These are phyloP conservation scores for Silvanus unidentatus DNA, from an alignment of 2,888 invertebrate species.

Conservation along the genomic window DNA sequence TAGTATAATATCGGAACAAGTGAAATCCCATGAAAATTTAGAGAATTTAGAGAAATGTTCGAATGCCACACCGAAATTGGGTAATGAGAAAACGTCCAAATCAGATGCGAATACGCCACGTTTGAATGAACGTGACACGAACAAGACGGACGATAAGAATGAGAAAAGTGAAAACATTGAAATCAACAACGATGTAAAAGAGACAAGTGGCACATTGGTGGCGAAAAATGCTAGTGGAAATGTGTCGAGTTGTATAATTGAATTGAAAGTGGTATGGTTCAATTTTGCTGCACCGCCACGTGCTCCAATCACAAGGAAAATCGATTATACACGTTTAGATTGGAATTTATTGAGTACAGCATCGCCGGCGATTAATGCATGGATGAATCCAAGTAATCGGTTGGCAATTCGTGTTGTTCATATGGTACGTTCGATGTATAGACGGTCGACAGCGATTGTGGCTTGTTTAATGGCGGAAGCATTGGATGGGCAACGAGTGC, in stretches of 20 bases:
- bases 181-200: conserved; percentile 21
- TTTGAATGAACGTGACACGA: conserved; percentile 15
- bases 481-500: conserved; percentile 78
- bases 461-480: conserved; percentile 95
- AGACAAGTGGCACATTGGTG: conserved; percentile 16
- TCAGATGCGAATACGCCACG: conserved; percentile 18
- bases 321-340: conserved; percentile 90
- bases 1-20: conserved; percentile 16
- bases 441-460: conserved; percentile 77
- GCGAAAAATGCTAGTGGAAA: conserved; percentile 62
- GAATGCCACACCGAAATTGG: conserved; percentile 25
- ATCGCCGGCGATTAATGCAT: conserved; percentile 93
- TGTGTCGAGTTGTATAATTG: conserved; percentile 80
- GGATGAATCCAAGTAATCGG: conserved; percentile 94
- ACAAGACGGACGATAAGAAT: conserved; percentile 17
- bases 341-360: conserved; percentile 96
- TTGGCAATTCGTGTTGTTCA: conserved; percentile 79
- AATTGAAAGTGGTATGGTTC: conserved; percentile 89
- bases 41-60: conserved; percentile 21
- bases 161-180: conserved; percentile 13
- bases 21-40: conserved; percentile 22
- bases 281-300: conserved; percentile 96
- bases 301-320: conserved; percentile 88
- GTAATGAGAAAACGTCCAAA: conserved; percentile 14
- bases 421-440: conserved; percentile 72